Base-by-base conservation (phyloP, 2,888 invertebrate genomes). In the Orchestes rusci region DNA sequence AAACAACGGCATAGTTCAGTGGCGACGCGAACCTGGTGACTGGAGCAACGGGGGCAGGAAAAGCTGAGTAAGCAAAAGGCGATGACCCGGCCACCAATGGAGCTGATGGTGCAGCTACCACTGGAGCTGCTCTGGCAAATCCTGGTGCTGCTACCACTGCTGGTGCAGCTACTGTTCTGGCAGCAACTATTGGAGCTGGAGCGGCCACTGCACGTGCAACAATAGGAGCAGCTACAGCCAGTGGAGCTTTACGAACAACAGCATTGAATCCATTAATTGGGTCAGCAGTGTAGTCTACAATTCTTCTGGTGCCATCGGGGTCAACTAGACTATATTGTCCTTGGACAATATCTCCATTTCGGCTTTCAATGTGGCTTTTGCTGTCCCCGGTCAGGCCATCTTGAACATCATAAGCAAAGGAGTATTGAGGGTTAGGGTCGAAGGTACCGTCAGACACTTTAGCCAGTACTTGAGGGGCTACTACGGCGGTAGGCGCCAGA, bases 201-300 rank as follows among this genome's bases (percentile, higher is more conserved):
- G 2, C 61, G 68, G 53, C 53, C 3, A 64, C 67, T 37, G 70
- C 69, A n/a, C 45, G 41, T 8, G 58, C 53, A 7, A 58, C 55
- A 4, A 70, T 70, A 0, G 71, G 70, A 53, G 73, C 73, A 13
- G 48, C 43, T 8, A 48, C 45, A 2, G 69, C 71, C 50, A 64
- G 58, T 1, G 79, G 77, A 41, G 76, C 75, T 59, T 76, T 77
- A 65, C 77, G 77, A 1, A 82, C 80, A 23, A 79, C 73, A 8
- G 79, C 79, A 64, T 79, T 79, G 68, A 80, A 80, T 3, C 79
- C 79, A 57, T 79, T 78, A 45, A 74, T 69, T n/a, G 79, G 75
- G 59, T 79, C 79, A 74, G n/a, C n/a, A n/a, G n/a, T n/a, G n/a
- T n/a, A n/a, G n/a, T n/a, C n/a, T n/a, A n/a, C n/a, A n/a, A n/a